Evolutionary conservation across 2,113 vertebrate genomes (phyloP), one percentile per base, ranked within the genome.

Genomic region (Elaphurus davidianus): DNA sequence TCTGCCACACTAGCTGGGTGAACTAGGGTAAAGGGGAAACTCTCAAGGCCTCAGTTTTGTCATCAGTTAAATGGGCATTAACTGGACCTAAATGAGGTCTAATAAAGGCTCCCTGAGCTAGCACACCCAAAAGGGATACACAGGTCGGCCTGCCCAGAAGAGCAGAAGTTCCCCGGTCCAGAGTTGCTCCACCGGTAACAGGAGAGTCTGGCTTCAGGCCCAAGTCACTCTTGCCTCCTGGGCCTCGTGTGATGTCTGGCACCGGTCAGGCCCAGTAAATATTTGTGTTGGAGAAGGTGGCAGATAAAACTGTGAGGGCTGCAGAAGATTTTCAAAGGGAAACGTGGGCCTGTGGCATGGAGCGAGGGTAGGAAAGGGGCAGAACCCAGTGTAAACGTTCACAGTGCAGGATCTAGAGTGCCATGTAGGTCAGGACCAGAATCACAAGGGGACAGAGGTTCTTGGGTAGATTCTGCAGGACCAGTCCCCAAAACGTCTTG

Each of bases 251-350:
- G 64, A 87, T 81, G 21, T 62, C 96, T 95, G 88, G 94, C 90
- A 76, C 59, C 3, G 28, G 79, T 64, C 40, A 4, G 81, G 59
- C n/a, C 91, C 87, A 87, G 89, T 57, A 97, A 98, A 98, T 97
- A 97, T 97, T 97, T 98, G 74, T 16, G 13, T 57, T 45, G 23
- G 47, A 92, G 30, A 91, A 64, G 59, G 54, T 47, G 95, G 47
- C 78, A 97, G 91, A 84, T 83, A 93, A 87, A 91, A 36, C 91
- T 85, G 33, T 12, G 21, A 96, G 36, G 36, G 57, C n/a, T 36
- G 9, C 4, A 15, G 43, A 97, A 96, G 40, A 14, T 55, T 91
- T 85, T 86, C 54, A 3, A 84, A 96, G 54, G n/a, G 85, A 87
- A 54, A 52, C 6, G 5, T 33, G 6, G 5, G 23, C 55, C 30